These are phyloP conservation scores for Heliconius aoede DNA, from an alignment of 2,888 invertebrate genomes.

Conservation along the genomic window DNA sequence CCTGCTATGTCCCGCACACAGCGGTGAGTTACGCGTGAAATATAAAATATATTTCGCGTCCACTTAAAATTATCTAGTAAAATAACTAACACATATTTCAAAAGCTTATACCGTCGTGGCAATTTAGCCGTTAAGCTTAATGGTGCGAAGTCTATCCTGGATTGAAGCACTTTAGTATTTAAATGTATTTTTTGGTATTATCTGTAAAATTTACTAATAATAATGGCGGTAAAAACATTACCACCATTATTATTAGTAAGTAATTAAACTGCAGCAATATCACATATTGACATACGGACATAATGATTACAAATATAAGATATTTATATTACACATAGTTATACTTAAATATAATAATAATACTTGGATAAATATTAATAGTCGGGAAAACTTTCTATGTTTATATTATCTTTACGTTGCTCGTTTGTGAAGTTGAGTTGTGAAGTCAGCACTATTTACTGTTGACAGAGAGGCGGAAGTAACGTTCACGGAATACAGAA, in stretches of 20 bases:
- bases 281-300: too few species aligned
- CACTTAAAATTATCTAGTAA: too few species aligned
- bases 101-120: neutral
- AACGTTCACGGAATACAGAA: neutral
- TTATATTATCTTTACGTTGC: neutral
- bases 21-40: too few species aligned
- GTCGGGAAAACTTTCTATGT: neutral
- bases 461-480: neutral
- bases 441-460: slow-evolving; percentile 6
- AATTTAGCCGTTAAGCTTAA: neutral
- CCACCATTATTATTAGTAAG: too few species aligned
- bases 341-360: too few species aligned
- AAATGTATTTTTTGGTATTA: neutral
- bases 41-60: too few species aligned
- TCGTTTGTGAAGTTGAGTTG: neutral
- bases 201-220: neutral
- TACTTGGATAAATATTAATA: too few species aligned
- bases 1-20: too few species aligned
- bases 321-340: too few species aligned
- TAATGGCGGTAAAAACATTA: too few species aligned
- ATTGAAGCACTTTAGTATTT: neutral
- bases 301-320: too few species aligned
- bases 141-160: neutral
- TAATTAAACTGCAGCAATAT: too few species aligned
- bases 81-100: neutral